phyloP scores from a whole-genome alignment of 92 coral and sea anemone species.

The Siderastrea radians region DNA sequence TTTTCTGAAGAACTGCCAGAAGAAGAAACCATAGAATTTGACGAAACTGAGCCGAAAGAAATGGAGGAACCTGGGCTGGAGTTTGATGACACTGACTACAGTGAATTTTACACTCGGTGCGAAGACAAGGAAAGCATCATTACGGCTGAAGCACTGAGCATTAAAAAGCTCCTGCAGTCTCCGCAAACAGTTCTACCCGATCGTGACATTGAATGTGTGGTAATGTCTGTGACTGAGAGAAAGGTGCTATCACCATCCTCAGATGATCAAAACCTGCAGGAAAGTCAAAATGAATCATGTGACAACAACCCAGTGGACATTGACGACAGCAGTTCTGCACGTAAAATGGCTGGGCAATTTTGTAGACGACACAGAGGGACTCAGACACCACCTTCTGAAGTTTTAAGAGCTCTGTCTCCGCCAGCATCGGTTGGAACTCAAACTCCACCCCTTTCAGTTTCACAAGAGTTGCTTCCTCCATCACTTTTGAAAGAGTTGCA shows the following conservation, averaged over 20 bases:
- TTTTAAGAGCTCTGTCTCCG: constrained; percentile 38
- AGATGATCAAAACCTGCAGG: neutral
- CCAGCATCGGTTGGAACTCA: constrained; percentile 52
- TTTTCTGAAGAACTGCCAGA: constrained; percentile 10
- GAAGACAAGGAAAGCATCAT: constrained; percentile 76
- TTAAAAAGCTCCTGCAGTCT: constrained; percentile 68
- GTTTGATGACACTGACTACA: constrained; percentile 81
- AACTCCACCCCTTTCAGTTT: constrained; percentile 33
- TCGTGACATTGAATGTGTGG: constrained; percentile 68
- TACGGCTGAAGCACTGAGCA: constrained; percentile 75
- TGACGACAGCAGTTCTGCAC: neutral
- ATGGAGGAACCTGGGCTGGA: constrained; percentile 69
- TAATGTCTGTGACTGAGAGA: constrained; percentile 54
- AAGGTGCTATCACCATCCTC: neutral
- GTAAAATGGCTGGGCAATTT: constrained; percentile 9
- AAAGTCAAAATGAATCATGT: neutral
- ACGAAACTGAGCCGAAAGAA: constrained; percentile 23
- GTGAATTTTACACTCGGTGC: constrained; percentile 58
- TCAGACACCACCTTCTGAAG: constrained; percentile 46
- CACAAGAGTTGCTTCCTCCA: constrained; percentile 27
- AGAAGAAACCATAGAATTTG: constrained; percentile 24
- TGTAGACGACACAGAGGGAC: constrained; percentile 34
- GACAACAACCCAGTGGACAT: neutral
- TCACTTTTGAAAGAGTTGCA: constrained; percentile 29
- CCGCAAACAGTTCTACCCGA: constrained; percentile 47